Conservation (phyloP, 2,797 vertebrate species). For the Botia almorhae region DNA sequence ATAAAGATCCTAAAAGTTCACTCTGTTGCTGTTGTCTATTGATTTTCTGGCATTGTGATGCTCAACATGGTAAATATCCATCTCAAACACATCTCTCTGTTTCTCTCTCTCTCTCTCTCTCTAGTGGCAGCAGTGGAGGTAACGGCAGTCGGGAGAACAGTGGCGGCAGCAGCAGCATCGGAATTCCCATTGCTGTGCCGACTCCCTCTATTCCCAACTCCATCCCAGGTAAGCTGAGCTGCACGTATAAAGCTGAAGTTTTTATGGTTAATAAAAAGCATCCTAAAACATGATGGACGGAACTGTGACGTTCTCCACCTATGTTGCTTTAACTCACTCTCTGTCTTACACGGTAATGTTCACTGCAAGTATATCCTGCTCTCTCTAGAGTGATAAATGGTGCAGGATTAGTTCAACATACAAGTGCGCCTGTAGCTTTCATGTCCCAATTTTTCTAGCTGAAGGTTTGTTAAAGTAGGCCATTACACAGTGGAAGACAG, state of each 20-base stretch:
- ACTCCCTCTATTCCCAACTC: conserved; percentile 94
- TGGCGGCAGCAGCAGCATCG: conserved; percentile 91
- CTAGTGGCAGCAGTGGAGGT: conserved; percentile 93
- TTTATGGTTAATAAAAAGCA: background rate
- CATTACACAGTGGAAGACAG: conserved; percentile 23
- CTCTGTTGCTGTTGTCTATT: too few species aligned
- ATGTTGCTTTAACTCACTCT: conserved; percentile 13
- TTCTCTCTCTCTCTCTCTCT: background rate
- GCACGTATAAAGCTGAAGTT: background rate
- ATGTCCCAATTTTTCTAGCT: conserved; percentile 40
- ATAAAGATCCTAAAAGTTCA: too few species aligned
- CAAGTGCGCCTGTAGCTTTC: background rate
- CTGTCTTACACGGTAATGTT: background rate
- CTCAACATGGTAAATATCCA: too few species aligned
- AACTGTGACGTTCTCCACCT: background rate
- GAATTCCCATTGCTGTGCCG: conserved; percentile 97
- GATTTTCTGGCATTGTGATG: too few species aligned
- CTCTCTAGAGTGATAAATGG: background rate
- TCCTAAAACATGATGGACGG: background rate
- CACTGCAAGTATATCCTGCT: conserved; percentile 13
- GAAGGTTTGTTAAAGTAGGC: conserved; percentile 31
- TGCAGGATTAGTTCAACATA: conserved; percentile 7
- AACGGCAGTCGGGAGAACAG: conserved; percentile 97
- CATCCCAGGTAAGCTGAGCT: conserved; percentile 84
- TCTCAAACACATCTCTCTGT: too few species aligned